Conservation (phyloP, 2,113 vertebrate genomes). For the Aldabrachelys gigantea region DNA sequence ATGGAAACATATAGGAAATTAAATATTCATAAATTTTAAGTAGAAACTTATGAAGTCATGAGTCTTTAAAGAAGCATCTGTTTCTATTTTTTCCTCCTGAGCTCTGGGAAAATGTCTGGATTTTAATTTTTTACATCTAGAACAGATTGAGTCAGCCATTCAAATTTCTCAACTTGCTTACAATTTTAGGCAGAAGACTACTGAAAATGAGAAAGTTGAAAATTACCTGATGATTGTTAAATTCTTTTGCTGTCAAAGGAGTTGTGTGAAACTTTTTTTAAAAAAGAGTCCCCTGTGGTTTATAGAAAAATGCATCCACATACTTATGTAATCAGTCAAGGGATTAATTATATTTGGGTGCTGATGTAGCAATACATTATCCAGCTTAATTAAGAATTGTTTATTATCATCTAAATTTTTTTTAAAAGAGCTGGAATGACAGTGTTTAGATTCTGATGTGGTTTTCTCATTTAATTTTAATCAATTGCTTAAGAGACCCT, state of each 20-base stretch:
- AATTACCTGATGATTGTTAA: conserved; percentile 3
- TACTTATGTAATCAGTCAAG: conserved; percentile 27
- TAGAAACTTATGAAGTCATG: conserved; percentile 9
- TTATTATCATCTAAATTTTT: conserved; percentile 4
- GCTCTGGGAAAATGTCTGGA: conserved; percentile 30
- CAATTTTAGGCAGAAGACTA: conserved; percentile 57
- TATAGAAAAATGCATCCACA: conserved; percentile 41
- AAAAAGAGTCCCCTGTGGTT: background rate
- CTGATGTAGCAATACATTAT: conserved; percentile 1
- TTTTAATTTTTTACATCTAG: conserved; percentile 50
- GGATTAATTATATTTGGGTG: conserved; percentile 39
- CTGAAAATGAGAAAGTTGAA: conserved; percentile 47
- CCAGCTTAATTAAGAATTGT: conserved; percentile 10
- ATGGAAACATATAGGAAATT: conserved; percentile 48
- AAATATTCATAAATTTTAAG: conserved; percentile 46
- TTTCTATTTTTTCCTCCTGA: background rate
- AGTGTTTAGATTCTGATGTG: background rate
- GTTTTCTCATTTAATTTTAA: background rate
- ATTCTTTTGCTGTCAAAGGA: conserved; percentile 41
- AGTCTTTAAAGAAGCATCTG: background rate
- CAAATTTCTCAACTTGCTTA: conserved; percentile 23
- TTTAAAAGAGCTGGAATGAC: background rate
- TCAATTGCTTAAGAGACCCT: background rate
- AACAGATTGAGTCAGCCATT: conserved; percentile 16
- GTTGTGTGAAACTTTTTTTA: background rate